Conservation (phyloP, 2,888 invertebrate genomes). For the Lamellibrachia columna region DNA sequence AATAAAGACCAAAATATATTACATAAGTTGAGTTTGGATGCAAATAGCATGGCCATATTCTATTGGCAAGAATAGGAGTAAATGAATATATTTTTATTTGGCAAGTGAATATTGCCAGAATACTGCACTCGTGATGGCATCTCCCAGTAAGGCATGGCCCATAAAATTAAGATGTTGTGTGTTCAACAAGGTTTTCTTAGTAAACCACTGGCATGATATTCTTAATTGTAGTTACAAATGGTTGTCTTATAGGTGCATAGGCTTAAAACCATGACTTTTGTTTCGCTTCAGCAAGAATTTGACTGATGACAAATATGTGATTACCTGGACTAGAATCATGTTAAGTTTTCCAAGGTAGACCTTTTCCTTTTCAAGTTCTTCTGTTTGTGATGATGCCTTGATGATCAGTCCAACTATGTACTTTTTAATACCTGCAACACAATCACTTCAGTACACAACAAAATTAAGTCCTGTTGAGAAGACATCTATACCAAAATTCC, state of each 20-base stretch:
- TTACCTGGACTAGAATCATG: constrained; percentile 95
- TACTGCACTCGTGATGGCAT: not conserved
- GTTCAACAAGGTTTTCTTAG: too few species aligned
- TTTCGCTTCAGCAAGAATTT: not conserved
- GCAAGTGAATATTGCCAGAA: not conserved
- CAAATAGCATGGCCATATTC: too few species aligned
- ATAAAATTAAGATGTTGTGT: too few species aligned
- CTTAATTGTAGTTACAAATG: too few species aligned
- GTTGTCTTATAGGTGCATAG: too few species aligned
- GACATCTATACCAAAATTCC: not conserved
- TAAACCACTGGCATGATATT: too few species aligned
- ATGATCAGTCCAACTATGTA: constrained; percentile 99
- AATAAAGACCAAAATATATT: too few species aligned
- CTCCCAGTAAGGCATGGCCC: not conserved
- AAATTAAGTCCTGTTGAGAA: not conserved
- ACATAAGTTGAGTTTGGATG: too few species aligned
- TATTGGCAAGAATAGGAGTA: too few species aligned
- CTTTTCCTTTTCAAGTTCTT: constrained; percentile 88
- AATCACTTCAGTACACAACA: constrained; percentile 21
- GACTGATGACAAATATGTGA: not conserved
- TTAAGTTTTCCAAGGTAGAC: constrained; percentile 98
- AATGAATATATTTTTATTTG: too few species aligned
- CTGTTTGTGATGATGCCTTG: constrained; percentile 93
- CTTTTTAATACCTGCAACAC: constrained; percentile 87
- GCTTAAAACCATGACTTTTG: too few species aligned